Evolutionary conservation across 1,140 invertebrate genomes (phyloP).

Genomic region (Brachionus plicatilis): DNA sequence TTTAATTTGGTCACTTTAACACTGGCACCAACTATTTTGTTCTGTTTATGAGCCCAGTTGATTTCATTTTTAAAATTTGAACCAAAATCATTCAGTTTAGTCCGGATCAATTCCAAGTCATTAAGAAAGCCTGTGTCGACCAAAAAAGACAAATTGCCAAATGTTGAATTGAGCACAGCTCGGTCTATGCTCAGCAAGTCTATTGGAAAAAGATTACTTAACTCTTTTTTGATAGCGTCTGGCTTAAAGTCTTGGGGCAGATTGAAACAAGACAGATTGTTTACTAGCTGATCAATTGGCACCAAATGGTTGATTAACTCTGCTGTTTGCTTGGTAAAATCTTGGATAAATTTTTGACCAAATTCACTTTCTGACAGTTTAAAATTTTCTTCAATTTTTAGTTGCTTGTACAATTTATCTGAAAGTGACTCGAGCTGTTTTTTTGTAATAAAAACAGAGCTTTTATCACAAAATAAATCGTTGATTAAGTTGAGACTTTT

Average conservation of each 20-base stretch:
- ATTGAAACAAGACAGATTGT: not conserved
- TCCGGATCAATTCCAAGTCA: not conserved
- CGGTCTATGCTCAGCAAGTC: not conserved
- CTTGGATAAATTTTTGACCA: not conserved
- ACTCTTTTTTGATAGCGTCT: not conserved
- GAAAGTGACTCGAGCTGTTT: not conserved
- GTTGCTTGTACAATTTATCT: not conserved
- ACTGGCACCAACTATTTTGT: not conserved
- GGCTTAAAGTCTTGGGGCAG: not conserved
- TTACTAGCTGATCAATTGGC: not conserved
- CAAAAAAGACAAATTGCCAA: not conserved
- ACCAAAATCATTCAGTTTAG: not conserved
- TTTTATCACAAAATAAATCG: not conserved
- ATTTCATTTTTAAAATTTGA: not conserved
- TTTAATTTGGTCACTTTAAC: not conserved
- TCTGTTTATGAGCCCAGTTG: not conserved
- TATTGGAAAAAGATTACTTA: not conserved
- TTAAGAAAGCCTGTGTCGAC: not conserved
- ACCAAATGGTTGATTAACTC: not conserved
- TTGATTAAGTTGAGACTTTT: not conserved
- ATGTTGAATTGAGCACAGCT: not conserved
- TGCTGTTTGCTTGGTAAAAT: not conserved
- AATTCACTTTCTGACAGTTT: not conserved
- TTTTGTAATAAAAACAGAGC: not conserved
- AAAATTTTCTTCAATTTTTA: not conserved